Conservation (phyloP, 2,797 vertebrate genomes). For the Peromyscus eremicus region DNA sequence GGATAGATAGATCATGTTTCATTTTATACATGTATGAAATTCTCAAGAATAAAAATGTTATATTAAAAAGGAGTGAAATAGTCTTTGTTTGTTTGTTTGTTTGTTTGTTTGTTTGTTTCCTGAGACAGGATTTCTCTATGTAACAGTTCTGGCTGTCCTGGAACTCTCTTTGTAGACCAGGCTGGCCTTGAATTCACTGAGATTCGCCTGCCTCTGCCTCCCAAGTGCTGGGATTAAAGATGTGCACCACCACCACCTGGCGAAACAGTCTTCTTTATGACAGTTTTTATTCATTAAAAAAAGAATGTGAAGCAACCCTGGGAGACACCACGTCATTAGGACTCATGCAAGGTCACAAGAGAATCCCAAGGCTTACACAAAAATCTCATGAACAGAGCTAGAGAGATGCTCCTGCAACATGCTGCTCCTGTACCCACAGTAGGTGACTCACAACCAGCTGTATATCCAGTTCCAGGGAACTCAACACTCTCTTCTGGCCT, state of each 20-base stretch:
- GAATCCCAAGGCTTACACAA: neutral
- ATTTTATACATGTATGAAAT: neutral
- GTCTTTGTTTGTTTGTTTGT: too few relatives aligned
- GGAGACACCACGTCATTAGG: neutral
- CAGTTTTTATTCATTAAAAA: conserved; percentile 13
- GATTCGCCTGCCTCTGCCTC: too few relatives aligned
- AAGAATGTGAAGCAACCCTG: neutral
- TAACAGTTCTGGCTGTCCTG: too few relatives aligned
- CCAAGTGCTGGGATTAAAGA: too few relatives aligned
- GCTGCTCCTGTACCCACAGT: neutral
- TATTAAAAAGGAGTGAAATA: neutral
- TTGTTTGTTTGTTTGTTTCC: too few relatives aligned
- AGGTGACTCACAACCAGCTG: neutral
- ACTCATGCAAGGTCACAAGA: neutral
- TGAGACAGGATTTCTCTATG: too few relatives aligned
- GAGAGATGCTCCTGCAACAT: neutral
- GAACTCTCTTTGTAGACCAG: too few relatives aligned
- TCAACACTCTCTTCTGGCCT: neutral
- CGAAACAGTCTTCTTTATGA: neutral
- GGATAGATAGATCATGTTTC: neutral
- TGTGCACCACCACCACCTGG: too few relatives aligned
- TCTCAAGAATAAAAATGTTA: neutral
- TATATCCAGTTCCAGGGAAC: neutral
- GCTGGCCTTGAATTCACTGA: too few relatives aligned
- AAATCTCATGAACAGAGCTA: neutral